Evolutionary conservation across 2,113 vertebrate species (phyloP).

Genomic region (Stictonetta naevosa): DNA sequence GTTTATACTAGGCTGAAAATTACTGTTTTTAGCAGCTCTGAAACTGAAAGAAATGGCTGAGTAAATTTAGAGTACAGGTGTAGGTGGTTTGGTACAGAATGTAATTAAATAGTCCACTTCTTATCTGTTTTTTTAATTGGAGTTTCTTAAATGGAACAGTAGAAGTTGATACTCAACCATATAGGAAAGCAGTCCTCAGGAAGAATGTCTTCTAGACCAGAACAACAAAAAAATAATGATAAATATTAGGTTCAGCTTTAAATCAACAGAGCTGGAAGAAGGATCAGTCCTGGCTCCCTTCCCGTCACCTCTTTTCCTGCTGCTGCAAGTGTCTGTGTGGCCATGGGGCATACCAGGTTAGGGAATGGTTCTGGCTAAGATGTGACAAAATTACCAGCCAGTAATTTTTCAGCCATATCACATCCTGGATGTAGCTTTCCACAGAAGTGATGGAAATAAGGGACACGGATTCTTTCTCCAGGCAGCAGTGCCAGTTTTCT

Average conservation of each 20-base stretch:
- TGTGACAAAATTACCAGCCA: not conserved
- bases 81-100: constrained; percentile 42
- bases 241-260: not conserved
- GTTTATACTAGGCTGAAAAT: constrained; percentile 58
- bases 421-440: not conserved
- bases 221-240: not conserved
- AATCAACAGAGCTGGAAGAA: not conserved
- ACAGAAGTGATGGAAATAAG: not conserved
- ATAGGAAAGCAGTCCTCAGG: not conserved
- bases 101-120: constrained; percentile 38
- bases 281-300: not conserved
- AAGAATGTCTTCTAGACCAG: not conserved
- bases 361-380: not conserved
- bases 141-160: constrained; percentile 1
- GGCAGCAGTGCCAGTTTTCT: not conserved
- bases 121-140: not conserved
- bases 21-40: constrained; percentile 28
- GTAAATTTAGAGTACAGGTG: constrained; percentile 45
- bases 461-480: not conserved
- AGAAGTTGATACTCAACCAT: not conserved
- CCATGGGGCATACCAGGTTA: fast-evolving
- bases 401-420: not conserved
- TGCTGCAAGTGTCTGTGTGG: not conserved
- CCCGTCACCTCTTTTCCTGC: not conserved
- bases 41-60: not conserved